Percentiles rank a stretch among this genome's conserved stretches.
phyloP scores from a whole-genome alignment of 2,797 vertebrate genomes.

The Catharus ustulatus region DNA sequence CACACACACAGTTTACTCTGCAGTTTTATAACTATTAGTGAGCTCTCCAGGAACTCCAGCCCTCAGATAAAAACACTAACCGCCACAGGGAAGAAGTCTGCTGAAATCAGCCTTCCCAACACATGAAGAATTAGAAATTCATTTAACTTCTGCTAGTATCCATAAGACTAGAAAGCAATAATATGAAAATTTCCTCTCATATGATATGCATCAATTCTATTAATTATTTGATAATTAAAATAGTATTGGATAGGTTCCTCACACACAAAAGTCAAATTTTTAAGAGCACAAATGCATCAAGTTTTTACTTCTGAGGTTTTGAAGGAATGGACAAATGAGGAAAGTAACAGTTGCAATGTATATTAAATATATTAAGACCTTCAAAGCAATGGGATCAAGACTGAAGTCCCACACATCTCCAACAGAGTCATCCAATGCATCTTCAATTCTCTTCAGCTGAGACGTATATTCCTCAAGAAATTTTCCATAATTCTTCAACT shows the following conservation, averaged over 20 bases:
- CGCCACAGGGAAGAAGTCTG: not conserved
- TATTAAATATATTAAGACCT: constrained; percentile 78
- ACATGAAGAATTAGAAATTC: not conserved
- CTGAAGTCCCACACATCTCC: constrained; percentile 99
- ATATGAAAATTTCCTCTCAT: not conserved
- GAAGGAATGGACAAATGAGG: not conserved
- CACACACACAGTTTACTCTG: not conserved
- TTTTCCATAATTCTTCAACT: constrained; percentile 93
- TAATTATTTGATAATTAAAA: not conserved
- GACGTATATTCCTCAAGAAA: constrained; percentile 95
- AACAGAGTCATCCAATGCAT: constrained; percentile 93
- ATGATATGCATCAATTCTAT: not conserved
- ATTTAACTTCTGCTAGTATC: not conserved
- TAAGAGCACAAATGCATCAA: not conserved
- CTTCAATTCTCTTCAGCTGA: constrained; percentile 92
- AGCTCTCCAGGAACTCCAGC: not conserved
- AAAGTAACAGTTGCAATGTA: not conserved
- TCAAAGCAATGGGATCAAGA: constrained; percentile 93
- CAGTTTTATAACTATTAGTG: not conserved
- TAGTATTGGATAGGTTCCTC: not conserved
- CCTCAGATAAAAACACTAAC: not conserved
- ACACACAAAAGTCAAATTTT: not conserved
- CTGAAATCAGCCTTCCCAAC: not conserved
- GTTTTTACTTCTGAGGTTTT: not conserved
- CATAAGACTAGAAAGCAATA: not conserved